Conservation (phyloP, 64 coral and sea anemone species). For the Pocillopora verrucosa region DNA sequence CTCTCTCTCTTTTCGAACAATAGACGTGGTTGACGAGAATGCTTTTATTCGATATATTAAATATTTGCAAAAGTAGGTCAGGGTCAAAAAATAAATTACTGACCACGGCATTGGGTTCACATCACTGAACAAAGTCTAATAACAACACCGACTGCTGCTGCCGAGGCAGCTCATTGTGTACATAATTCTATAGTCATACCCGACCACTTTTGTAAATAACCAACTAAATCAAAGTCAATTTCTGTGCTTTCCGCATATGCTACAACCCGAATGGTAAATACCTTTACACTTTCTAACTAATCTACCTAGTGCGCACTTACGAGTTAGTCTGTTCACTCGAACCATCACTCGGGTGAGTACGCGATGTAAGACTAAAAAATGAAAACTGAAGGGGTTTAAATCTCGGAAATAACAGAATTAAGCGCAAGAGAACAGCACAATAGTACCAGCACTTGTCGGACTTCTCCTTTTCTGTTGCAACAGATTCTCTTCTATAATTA, state of each 20-base stretch:
- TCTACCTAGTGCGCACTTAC: not conserved
- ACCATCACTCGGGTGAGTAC: not conserved
- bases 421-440: too few relatives aligned
- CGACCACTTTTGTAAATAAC: not conserved
- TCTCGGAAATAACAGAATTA: too few relatives aligned
- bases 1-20: not conserved
- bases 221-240: slow-evolving; percentile 27
- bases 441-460: too few relatives aligned
- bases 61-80: slow-evolving; percentile 36
- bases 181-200: too few relatives aligned
- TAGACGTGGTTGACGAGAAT: not conserved
- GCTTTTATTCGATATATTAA: slow-evolving; percentile 27
- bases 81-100: slow-evolving; percentile 41
- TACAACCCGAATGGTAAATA: not conserved
- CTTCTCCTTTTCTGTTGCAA: too few relatives aligned
- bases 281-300: slow-evolving; percentile 19
- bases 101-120: slow-evolving; percentile 34
- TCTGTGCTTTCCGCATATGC: slow-evolving; percentile 23
- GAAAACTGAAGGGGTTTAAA: too few relatives aligned
- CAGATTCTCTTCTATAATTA: too few relatives aligned
- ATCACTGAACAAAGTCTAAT: slow-evolving; percentile 7
- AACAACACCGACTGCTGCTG: slow-evolving; percentile 7
- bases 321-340: not conserved
- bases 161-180: slow-evolving; percentile 1
- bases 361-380: not conserved